Base-by-base conservation (phyloP, 2,797 vertebrate genomes). In the Acanthis flammea region DNA sequence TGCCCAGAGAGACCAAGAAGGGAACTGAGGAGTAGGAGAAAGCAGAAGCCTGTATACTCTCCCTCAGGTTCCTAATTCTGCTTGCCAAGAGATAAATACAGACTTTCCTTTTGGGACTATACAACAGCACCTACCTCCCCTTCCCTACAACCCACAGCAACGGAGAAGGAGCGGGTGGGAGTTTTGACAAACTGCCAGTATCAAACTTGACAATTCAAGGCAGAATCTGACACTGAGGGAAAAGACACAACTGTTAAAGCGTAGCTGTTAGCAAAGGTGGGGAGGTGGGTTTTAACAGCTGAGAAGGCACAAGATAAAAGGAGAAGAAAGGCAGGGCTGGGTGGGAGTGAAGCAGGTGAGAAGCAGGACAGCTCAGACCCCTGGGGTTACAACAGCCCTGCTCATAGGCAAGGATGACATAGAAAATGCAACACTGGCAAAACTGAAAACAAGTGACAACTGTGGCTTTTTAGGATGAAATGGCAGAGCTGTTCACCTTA, bases 1-100 rank as follows among this genome's bases (percentile, higher is more conserved):
- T 88, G 92, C 80, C 91, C 87, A 48, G 82, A 74, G 94, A 89
- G 87, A 93, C 91, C 84, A 24, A 39, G 61, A 62, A 76, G 80
- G 50, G 19, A 92, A 89, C 71, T 6, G 71, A 87, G 48, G 41
- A 93, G 79, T 3, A 62, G 55, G 48, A 79, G 61, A 77, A 67
- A 83, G 74, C 54, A 58, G 84, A 79, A 87, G 71, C 27, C 65
- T 62, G 61, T 15, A 14, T 33, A 48, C 35, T 63, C 42, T 61
- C 7, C 1, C 48, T 37, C 66, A 37, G 71, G 57, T 63, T 92
- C 92, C 73, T 57, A 68, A 72, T 83, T 78, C 66, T 65, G 79
- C 65, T 78, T 91, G 73, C 89, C 86, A 80, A 63, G 65, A 91
- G 72, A 76, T 51, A 95, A 92, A 93, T 33, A 35, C 83, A 61